phyloP scores from a whole-genome alignment of 2,797 vertebrate species.

The Staurois parvus region DNA sequence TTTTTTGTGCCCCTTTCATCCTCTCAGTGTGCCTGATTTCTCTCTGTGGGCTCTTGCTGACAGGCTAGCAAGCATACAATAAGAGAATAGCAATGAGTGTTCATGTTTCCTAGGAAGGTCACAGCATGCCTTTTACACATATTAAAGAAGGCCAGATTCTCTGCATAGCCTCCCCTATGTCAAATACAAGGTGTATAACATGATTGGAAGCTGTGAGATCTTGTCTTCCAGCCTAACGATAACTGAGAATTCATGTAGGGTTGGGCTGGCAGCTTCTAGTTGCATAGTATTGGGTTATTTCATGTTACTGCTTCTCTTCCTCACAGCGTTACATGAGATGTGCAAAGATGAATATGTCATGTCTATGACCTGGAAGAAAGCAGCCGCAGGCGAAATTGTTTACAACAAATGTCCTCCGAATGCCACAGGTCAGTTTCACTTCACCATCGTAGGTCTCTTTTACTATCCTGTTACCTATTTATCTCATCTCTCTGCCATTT shows the following conservation, averaged over 20 bases:
- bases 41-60: constrained; percentile 49
- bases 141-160: constrained; percentile 42
- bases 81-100: constrained; percentile 52
- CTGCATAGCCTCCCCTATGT: constrained; percentile 15
- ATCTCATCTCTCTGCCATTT: neutral
- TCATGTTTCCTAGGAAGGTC: constrained; percentile 46
- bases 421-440: constrained; percentile 85
- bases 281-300: constrained; percentile 22
- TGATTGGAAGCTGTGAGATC: constrained; percentile 43
- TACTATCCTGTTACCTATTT: neutral
- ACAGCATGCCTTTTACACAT: constrained; percentile 53
- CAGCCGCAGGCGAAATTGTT: constrained; percentile 92
- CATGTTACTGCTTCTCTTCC: constrained; percentile 37
- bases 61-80: constrained; percentile 39
- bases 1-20: constrained; percentile 26
- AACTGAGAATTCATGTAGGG: constrained; percentile 24
- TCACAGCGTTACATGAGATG: constrained; percentile 81
- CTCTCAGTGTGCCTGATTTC: constrained; percentile 25
- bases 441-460: neutral
- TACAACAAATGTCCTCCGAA: constrained; percentile 98
- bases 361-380: constrained; percentile 93
- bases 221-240: constrained; percentile 26
- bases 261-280: constrained; percentile 5
- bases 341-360: constrained; percentile 91
- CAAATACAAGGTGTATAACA: constrained; percentile 43